Evolutionary conservation across 2,113 vertebrate genomes (phyloP).

Genomic region (Pionites leucogaster): DNA sequence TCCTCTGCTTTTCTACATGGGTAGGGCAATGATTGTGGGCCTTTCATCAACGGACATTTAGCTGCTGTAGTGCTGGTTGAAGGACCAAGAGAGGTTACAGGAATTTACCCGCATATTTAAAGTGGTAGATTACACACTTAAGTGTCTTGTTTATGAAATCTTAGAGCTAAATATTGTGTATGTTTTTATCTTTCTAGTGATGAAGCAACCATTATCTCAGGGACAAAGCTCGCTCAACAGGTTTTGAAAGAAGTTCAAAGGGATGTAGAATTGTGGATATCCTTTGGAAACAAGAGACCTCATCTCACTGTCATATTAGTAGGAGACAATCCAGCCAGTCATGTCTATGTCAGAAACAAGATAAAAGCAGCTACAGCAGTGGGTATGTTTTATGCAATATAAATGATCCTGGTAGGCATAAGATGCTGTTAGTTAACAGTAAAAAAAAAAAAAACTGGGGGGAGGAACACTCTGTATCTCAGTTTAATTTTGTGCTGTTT

Average conservation of each 20-base stretch:
- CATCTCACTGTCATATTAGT: constrained; percentile 89
- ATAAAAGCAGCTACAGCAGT: constrained; percentile 84
- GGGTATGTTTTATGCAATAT: constrained; percentile 72
- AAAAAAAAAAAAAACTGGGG: not conserved
- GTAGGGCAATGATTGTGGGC: not conserved
- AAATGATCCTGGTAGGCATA: not conserved
- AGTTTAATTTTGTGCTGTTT: not conserved
- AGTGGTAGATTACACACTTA: fast-evolving
- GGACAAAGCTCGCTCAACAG: constrained; percentile 84
- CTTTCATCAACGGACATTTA: not conserved
- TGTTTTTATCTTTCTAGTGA: constrained; percentile 68
- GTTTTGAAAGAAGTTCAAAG: constrained; percentile 85
- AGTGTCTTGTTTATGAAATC: not conserved
- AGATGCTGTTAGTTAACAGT: not conserved
- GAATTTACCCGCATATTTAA: not conserved
- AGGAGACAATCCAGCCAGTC: constrained; percentile 88
- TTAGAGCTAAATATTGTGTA: not conserved
- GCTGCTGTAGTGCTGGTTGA: not conserved
- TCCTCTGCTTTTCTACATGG: not conserved
- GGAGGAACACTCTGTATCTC: not conserved
- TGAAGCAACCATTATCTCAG: constrained; percentile 87
- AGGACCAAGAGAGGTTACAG: not conserved
- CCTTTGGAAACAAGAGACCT: constrained; percentile 86
- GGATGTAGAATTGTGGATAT: constrained; percentile 84
- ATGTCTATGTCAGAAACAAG: constrained; percentile 90